Conservation (phyloP, 2,113 vertebrate species). For the Dunckerocampus dactyliophorus region DNA sequence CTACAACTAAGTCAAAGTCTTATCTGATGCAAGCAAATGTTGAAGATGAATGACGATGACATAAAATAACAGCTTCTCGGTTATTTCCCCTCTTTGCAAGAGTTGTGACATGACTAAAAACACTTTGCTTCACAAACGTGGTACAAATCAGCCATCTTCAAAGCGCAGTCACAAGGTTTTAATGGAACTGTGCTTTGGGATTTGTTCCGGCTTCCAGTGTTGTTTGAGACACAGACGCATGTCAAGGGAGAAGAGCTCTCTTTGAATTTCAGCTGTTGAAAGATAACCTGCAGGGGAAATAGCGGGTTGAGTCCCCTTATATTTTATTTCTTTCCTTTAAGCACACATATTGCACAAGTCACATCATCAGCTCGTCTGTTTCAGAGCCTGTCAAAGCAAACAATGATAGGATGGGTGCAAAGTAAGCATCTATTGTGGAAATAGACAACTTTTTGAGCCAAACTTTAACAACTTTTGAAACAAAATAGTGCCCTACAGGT, state of each 20-base stretch:
- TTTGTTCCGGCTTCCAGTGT: constrained; percentile 42
- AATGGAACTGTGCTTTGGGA: constrained; percentile 65
- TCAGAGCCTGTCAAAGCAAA: constrained; percentile 7
- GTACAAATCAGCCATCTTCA: constrained; percentile 49
- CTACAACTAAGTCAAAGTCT: constrained; percentile 11
- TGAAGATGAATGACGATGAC: neutral
- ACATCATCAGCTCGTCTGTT: constrained; percentile 28
- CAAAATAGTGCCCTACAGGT: neutral
- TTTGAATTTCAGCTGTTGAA: constrained; percentile 46
- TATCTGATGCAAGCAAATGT: constrained; percentile 8
- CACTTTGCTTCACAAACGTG: constrained; percentile 35
- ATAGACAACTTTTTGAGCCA: neutral
- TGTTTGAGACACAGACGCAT: constrained; percentile 30
- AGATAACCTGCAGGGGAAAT: constrained; percentile 44
- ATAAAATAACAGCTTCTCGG: constrained; percentile 22
- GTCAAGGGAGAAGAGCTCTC: constrained; percentile 37
- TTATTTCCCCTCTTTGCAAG: constrained; percentile 16
- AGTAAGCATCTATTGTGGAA: constrained; percentile 13
- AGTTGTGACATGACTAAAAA: constrained; percentile 41
- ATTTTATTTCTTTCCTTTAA: constrained; percentile 12
- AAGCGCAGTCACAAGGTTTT: constrained; percentile 61
- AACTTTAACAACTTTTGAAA: neutral
- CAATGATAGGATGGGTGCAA: constrained; percentile 18
- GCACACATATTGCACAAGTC: constrained; percentile 11
- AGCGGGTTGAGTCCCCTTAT: constrained; percentile 25